Conservation (phyloP, 2,888 invertebrate genomes). For the Cryptocephalus moraei region DNA sequence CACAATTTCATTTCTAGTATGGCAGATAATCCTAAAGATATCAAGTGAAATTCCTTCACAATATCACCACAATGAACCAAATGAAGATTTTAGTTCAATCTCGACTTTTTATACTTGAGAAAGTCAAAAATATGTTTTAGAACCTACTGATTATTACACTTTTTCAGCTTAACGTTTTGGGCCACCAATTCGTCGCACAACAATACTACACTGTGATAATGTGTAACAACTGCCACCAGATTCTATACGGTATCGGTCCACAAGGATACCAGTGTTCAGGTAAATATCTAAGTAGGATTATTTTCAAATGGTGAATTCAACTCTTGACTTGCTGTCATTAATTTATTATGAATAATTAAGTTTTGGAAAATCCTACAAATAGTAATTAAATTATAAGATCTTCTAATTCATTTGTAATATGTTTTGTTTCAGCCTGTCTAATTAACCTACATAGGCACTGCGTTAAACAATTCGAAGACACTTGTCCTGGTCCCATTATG, state of each 20-base stretch:
- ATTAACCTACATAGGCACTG: conserved; percentile 37
- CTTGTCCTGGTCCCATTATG: conserved; percentile 36
- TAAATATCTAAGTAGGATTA: conserved; percentile 36
- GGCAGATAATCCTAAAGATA: too few species aligned
- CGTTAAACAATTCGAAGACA: conserved; percentile 36
- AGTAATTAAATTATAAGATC: too few species aligned
- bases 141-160: neutral
- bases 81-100: too few species aligned
- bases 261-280: conserved; percentile 94
- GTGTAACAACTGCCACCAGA: conserved; percentile 88
- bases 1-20: too few species aligned
- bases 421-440: conserved; percentile 31
- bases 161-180: conserved; percentile 63
- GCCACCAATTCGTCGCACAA: conserved; percentile 82
- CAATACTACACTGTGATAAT: conserved; percentile 83
- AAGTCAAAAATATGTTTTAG: too few species aligned
- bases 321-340: too few species aligned
- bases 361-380: too few species aligned
- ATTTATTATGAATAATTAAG: too few species aligned
- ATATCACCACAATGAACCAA: too few species aligned
- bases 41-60: too few species aligned
- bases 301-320: too few species aligned
- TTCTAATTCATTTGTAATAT: neutral
- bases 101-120: too few species aligned
- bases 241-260: conserved; percentile 91